Percentiles rank a stretch among this genome's conserved stretches.
These are phyloP conservation scores for Notamacropus eugenii DNA, from an alignment of 2,797 vertebrate species.

Conservation along the genomic window DNA sequence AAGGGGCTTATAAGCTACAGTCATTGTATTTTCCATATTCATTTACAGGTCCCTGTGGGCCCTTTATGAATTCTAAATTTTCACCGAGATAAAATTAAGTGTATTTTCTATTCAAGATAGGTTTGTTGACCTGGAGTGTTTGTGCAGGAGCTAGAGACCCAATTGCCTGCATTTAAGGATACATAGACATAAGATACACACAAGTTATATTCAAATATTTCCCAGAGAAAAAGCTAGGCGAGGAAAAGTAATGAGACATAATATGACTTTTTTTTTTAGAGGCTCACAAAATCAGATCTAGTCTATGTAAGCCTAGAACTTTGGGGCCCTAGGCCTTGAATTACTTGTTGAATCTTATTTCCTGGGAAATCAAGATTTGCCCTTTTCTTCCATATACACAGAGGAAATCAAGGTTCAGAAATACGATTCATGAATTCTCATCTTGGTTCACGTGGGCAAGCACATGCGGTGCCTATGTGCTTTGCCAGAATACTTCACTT, in stretches of 20 bases:
- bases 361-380: too few relatives aligned
- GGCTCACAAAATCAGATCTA: too few relatives aligned
- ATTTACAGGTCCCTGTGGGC: neutral
- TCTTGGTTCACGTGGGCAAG: too few relatives aligned
- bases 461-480: too few relatives aligned
- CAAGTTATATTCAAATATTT: neutral
- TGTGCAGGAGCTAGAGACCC: neutral
- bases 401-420: too few relatives aligned
- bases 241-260: too few relatives aligned
- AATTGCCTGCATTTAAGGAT: neutral
- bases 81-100: neutral
- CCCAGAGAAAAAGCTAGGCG: neutral
- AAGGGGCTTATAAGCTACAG: neutral
- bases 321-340: neutral
- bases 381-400: too few relatives aligned
- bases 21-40: neutral
- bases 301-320: too few relatives aligned
- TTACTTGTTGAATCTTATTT: too few relatives aligned
- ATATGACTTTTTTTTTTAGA: too few relatives aligned
- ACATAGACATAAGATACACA: neutral
- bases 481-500: too few relatives aligned
- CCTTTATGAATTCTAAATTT: neutral
- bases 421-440: too few relatives aligned
- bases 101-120: neutral
- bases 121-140: neutral